Evolutionary conservation across 2,888 invertebrate genomes (phyloP).

Genomic region (Synanthedon tipuliformis): DNA sequence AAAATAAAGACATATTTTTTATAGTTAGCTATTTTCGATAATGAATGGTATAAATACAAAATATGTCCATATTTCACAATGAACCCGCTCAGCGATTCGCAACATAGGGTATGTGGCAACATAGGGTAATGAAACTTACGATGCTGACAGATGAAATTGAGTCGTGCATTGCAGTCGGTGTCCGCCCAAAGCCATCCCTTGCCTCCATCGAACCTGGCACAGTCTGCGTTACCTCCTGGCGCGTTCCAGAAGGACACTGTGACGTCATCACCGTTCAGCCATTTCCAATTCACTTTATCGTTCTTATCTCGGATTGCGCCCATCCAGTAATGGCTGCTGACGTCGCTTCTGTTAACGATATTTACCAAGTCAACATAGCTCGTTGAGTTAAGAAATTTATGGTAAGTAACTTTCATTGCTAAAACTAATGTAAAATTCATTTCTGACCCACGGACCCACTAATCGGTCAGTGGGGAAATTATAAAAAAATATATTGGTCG

Average conservation of each 20-base stretch:
- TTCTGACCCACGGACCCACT: no score
- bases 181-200: constrained; percentile 97
- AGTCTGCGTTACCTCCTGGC: constrained; percentile 85
- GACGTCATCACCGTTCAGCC: constrained; percentile 89
- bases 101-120: no score
- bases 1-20: no score
- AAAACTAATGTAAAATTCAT: no score
- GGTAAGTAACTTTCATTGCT: no score
- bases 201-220: constrained; percentile 90
- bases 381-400: neutral
- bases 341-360: constrained; percentile 76
- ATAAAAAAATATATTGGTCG: no score
- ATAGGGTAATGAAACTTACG: constrained; percentile 71
- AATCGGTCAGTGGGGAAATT: no score
- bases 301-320: constrained; percentile 88
- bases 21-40: no score
- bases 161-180: constrained; percentile 84
- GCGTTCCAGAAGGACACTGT: constrained; percentile 93
- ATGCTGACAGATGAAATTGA: constrained; percentile 94
- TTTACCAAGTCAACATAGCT: neutral
- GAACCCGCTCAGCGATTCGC: no score
- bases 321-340: constrained; percentile 95
- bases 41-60: no score
- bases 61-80: no score
- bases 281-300: constrained; percentile 85